Percentiles rank a stretch among this genome's conserved stretches.
Evolutionary conservation across 2,113 vertebrate genomes (phyloP).

Genomic region (Noctilio leporinus): DNA sequence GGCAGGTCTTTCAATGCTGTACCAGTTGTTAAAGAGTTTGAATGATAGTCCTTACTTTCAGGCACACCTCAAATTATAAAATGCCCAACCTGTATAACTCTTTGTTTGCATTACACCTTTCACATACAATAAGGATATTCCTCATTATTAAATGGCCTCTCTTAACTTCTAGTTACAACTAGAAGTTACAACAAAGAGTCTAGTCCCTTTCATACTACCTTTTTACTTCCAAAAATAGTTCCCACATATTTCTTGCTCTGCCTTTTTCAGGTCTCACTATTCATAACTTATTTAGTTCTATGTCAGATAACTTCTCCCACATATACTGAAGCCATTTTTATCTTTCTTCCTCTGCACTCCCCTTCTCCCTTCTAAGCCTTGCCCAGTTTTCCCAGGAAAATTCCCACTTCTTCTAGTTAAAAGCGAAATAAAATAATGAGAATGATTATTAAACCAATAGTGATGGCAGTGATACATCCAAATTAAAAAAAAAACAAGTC

Average conservation of each 20-base stretch:
- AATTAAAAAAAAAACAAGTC: not conserved
- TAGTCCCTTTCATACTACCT: not conserved
- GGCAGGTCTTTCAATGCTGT: not conserved
- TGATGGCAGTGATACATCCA: not conserved
- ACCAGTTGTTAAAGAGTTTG: not conserved
- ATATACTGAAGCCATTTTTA: not conserved
- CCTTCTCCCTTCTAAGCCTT: not conserved
- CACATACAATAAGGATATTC: not conserved
- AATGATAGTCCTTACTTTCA: not conserved
- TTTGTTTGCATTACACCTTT: not conserved
- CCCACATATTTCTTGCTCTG: not conserved
- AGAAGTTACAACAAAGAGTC: not conserved
- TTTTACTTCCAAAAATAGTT: not conserved
- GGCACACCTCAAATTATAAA: not conserved
- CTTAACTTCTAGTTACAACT: not conserved
- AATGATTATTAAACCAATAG: not conserved
- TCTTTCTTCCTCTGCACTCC: not conserved
- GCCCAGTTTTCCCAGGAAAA: constrained; percentile 6
- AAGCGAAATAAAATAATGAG: not conserved
- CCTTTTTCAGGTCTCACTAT: not conserved
- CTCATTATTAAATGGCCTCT: not conserved
- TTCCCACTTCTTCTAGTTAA: not conserved
- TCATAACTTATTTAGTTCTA: not conserved
- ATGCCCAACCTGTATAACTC: not conserved
- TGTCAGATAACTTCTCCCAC: not conserved